Evolutionary conservation across 2,797 vertebrate species (phyloP).

Genomic region (Xyrichtys novacula): DNA sequence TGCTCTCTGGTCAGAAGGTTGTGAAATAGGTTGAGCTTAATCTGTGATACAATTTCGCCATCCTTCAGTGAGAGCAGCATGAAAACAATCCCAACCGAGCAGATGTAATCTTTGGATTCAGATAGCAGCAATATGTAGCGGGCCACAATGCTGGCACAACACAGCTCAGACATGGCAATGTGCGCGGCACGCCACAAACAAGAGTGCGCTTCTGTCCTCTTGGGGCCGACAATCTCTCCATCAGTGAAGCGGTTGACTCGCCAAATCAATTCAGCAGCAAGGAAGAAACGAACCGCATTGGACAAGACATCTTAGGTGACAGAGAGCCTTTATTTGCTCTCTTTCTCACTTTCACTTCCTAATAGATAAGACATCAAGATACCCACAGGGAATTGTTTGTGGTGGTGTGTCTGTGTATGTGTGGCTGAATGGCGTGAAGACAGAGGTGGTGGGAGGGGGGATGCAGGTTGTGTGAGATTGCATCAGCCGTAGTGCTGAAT

Average conservation of each 20-base stretch:
- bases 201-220: conserved; percentile 58
- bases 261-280: conserved; percentile 74
- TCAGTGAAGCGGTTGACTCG: conserved; percentile 68
- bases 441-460: conserved; percentile 3
- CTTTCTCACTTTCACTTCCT: conserved; percentile 76
- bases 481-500: conserved; percentile 76
- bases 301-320: conserved; percentile 76
- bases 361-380: conserved; percentile 82
- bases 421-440: conserved; percentile 21
- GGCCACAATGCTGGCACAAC: conserved; percentile 48
- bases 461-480: conserved; percentile 75
- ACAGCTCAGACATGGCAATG: conserved; percentile 47
- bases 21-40: conserved; percentile 67
- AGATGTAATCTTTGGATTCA: conserved; percentile 73
- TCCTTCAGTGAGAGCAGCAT: conserved; percentile 52
- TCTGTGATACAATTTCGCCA: conserved; percentile 64
- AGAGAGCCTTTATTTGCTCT: conserved; percentile 76
- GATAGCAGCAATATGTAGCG: conserved; percentile 61
- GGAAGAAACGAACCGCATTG: conserved; percentile 65
- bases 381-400: conserved; percentile 68
- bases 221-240: conserved; percentile 70
- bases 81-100: conserved; percentile 68
- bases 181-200: conserved; percentile 53
- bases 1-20: conserved; percentile 25
- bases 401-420: conserved; percentile 35